Conservation (phyloP, 2,113 vertebrate species). For the Butastur rufipennis region DNA sequence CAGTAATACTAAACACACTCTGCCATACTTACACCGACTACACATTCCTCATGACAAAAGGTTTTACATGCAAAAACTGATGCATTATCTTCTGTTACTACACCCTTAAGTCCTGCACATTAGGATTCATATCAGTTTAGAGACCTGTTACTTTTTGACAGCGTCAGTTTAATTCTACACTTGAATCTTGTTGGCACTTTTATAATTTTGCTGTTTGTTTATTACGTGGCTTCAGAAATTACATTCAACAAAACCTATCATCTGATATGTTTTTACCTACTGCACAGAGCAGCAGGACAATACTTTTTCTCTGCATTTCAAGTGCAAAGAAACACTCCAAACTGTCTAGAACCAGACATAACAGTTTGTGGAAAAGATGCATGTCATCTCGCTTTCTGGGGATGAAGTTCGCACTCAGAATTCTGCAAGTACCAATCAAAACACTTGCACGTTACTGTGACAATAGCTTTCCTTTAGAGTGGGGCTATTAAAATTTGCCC, state of each 20-base stretch:
- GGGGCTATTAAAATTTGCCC: background rate
- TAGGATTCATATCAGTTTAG: background rate
- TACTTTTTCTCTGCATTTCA: background rate
- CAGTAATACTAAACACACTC: background rate
- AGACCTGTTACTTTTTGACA: background rate
- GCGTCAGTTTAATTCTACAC: background rate
- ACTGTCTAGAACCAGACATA: background rate
- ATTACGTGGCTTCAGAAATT: background rate
- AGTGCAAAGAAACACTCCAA: background rate
- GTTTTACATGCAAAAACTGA: background rate
- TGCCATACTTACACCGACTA: background rate
- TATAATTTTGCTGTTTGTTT: background rate
- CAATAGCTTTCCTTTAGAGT: background rate
- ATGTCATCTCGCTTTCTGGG: accelerated
- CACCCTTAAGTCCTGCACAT: background rate
- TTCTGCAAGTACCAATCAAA: background rate
- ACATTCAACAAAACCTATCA: background rate
- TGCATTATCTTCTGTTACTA: background rate
- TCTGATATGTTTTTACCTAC: background rate
- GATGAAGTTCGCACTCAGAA: background rate
- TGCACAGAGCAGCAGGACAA: background rate
- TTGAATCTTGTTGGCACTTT: background rate
- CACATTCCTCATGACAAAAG: background rate
- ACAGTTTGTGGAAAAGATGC: background rate
- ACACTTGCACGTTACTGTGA: no score